phyloP scores from a whole-genome alignment of 2,113 vertebrate species.

The Athene cunicularia region DNA sequence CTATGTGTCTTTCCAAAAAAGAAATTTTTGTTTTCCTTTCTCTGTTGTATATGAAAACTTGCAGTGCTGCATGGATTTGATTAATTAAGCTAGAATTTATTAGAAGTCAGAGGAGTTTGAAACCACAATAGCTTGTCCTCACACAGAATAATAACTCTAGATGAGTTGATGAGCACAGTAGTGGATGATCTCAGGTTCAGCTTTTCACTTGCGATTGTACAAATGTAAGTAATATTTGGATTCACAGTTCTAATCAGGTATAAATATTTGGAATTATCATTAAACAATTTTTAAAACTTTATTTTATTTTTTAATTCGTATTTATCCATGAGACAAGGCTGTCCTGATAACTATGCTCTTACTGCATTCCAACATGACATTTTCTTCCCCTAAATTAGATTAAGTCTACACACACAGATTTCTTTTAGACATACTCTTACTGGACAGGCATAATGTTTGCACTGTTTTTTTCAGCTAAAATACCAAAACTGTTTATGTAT shows the following conservation, averaged over 20 bases:
- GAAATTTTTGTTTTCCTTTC: not conserved
- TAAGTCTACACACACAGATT: not conserved
- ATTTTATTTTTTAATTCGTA: not conserved
- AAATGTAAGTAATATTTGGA: not conserved
- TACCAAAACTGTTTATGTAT: not conserved
- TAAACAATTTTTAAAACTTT: not conserved
- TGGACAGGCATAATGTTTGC: not conserved
- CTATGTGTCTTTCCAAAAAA: not conserved
- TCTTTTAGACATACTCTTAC: not conserved
- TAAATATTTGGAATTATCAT: not conserved
- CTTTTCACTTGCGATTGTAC: not conserved
- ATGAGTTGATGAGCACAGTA: not conserved
- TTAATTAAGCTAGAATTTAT: not conserved
- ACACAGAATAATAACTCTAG: not conserved
- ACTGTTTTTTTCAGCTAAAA: not conserved
- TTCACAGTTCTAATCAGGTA: not conserved
- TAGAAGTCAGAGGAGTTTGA: not conserved
- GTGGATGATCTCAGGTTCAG: not conserved
- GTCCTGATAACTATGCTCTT: not conserved
- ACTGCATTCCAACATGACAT: not conserved
- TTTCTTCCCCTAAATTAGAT: not conserved
- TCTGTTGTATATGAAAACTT: not conserved
- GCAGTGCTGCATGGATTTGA: not conserved
- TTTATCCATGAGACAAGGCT: slow-evolving; percentile 3
- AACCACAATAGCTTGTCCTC: not conserved